These are phyloP conservation scores for Disparrhopalites patrizii DNA, from an alignment of 2,888 invertebrate genomes.

Conservation along the genomic window DNA sequence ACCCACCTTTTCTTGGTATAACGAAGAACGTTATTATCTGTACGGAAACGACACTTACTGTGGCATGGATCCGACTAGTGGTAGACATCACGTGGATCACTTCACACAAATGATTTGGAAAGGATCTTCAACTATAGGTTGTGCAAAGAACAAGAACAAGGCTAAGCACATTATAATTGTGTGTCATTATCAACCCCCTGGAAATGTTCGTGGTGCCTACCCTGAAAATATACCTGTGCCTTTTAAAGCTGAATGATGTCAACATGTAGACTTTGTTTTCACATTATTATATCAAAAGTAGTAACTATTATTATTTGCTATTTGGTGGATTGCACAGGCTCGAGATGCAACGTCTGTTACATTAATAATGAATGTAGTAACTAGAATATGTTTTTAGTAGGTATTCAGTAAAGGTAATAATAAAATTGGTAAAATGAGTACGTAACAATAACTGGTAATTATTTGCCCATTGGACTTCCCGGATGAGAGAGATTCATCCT, in stretches of 20 bases:
- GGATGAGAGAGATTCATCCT: no score
- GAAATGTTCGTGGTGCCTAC: conserved; percentile 13
- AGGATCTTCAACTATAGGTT: neutral
- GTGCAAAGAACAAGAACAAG: conserved; percentile 14
- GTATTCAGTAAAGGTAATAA: no score
- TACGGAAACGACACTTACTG: conserved; percentile 19
- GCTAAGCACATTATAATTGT: conserved; percentile 13
- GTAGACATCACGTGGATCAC: conserved; percentile 4
- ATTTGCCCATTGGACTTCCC: no score
- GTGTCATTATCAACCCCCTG: conserved; percentile 17
- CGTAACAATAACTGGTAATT: no score
- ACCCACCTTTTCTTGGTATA: conserved; percentile 16
- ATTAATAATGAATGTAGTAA: no score
- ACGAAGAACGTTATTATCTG: conserved; percentile 19
- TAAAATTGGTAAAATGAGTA: no score
- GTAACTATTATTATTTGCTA: neutral
- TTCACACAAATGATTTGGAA: conserved; percentile 20
- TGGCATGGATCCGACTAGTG: neutral
- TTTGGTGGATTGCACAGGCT: no score
- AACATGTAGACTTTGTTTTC: neutral
- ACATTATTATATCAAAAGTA: neutral
- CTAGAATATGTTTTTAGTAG: no score
- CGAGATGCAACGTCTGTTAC: no score
- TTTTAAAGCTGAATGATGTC: neutral
- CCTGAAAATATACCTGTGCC: conserved; percentile 7